Conservation (phyloP, 2,113 vertebrate species). For the Dicerorhinus sumatrensis region DNA sequence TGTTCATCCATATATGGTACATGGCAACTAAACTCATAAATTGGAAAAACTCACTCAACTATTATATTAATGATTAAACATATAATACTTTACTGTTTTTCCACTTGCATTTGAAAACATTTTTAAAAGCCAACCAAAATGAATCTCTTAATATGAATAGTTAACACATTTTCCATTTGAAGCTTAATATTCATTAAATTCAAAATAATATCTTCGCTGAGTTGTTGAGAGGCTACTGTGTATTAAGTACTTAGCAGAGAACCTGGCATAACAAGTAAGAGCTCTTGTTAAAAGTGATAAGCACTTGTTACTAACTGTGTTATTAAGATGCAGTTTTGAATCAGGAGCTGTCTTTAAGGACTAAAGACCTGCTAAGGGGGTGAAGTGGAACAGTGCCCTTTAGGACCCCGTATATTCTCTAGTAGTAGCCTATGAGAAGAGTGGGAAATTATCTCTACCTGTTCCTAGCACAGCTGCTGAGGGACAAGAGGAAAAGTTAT, state of each 20-base stretch:
- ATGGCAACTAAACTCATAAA: neutral
- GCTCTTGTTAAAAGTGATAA: neutral
- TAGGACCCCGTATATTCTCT: neutral
- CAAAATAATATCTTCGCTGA: conserved; percentile 8
- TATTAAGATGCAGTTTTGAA: neutral
- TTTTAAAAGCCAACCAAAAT: conserved; percentile 34
- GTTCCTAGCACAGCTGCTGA: neutral
- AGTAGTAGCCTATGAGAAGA: neutral
- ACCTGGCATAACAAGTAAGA: neutral
- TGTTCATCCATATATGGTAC: neutral
- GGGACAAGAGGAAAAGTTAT: neutral
- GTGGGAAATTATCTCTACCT: neutral
- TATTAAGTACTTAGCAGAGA: neutral
- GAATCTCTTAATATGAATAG: neutral
- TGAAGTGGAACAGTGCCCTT: neutral
- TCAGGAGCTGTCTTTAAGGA: neutral
- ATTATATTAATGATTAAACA: conserved; percentile 29
- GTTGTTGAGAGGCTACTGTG: neutral
- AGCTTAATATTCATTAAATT: conserved; percentile 17
- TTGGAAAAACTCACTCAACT: neutral
- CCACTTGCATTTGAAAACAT: conserved; percentile 11
- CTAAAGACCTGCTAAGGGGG: neutral
- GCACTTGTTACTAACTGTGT: neutral
- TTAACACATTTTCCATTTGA: neutral
- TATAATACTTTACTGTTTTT: conserved; percentile 25